A percentile compares a stretch with the other conserved stretches of the same genome.
These are phyloP conservation scores for Dasyornis broadbenti DNA, from an alignment of 2,113 vertebrate genomes.

Conservation along the genomic window DNA sequence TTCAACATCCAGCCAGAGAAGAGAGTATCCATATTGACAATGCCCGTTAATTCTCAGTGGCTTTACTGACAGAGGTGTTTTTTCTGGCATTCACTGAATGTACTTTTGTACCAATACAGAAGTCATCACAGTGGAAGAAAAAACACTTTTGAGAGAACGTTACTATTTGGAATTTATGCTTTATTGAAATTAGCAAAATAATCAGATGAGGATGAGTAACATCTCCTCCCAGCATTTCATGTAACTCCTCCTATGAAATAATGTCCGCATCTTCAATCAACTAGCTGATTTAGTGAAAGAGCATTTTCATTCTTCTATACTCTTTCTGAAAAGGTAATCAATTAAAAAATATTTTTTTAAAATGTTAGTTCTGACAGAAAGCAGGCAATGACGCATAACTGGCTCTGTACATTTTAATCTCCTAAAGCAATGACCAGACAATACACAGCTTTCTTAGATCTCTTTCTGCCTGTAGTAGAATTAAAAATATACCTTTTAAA, in stretches of 20 bases:
- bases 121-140: neutral
- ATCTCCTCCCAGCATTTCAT: neutral
- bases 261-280: neutral
- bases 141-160: neutral
- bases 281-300: neutral
- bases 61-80: neutral
- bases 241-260: neutral
- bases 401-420: neutral
- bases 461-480: neutral
- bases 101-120: neutral
- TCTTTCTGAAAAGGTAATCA: neutral
- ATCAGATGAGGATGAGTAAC: neutral
- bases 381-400: neutral
- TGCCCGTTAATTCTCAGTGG: neutral
- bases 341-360: neutral
- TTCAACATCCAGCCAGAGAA: neutral
- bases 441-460: neutral
- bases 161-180: neutral
- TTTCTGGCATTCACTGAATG: neutral
- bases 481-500: neutral
- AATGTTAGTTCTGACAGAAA: neutral
- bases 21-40: neutral
- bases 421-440: neutral
- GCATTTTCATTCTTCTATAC: neutral
- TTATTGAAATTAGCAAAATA: neutral